These are phyloP conservation scores for Neoscelio sp. DNA, from an alignment of 2,888 invertebrate genomes.

Conservation along the genomic window DNA sequence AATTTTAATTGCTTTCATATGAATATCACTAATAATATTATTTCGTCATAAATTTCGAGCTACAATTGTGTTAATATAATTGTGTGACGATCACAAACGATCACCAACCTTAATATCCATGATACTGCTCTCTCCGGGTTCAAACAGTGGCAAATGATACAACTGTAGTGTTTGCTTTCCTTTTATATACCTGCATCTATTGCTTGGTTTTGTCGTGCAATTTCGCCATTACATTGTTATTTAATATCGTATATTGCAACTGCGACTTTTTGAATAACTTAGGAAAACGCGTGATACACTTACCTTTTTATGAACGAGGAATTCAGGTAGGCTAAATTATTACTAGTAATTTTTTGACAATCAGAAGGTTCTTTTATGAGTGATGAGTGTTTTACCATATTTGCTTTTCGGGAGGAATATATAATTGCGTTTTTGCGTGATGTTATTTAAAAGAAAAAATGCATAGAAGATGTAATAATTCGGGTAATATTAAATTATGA, in stretches of 20 bases:
- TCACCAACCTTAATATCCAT: constrained; percentile 77
- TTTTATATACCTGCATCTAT: constrained; percentile 75
- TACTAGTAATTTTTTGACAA: constrained; percentile 17
- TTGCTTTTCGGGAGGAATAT: too few relatives aligned
- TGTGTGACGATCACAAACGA: constrained; percentile 40
- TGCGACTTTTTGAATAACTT: constrained; percentile 63
- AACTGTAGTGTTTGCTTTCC: constrained; percentile 59
- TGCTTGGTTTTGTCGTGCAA: constrained; percentile 68
- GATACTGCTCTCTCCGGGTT: constrained; percentile 64
- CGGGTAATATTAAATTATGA: too few relatives aligned
- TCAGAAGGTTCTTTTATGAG: too few relatives aligned
- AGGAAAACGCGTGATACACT: constrained; percentile 66
- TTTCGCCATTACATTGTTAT: constrained; percentile 76
- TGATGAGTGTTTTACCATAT: too few relatives aligned
- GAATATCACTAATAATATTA: too few relatives aligned
- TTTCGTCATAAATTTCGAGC: background rate
- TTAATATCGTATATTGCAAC: constrained; percentile 70
- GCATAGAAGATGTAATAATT: too few relatives aligned
- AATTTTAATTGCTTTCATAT: too few relatives aligned
- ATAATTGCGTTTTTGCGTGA: too few relatives aligned
- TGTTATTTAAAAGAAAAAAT: too few relatives aligned
- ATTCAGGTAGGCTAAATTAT: constrained; percentile 26
- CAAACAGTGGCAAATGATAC: constrained; percentile 74
- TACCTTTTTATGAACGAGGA: constrained; percentile 52
- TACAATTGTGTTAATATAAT: constrained; percentile 40